Conservation (phyloP, 2,113 vertebrate species). For the Notechis scutatus region DNA sequence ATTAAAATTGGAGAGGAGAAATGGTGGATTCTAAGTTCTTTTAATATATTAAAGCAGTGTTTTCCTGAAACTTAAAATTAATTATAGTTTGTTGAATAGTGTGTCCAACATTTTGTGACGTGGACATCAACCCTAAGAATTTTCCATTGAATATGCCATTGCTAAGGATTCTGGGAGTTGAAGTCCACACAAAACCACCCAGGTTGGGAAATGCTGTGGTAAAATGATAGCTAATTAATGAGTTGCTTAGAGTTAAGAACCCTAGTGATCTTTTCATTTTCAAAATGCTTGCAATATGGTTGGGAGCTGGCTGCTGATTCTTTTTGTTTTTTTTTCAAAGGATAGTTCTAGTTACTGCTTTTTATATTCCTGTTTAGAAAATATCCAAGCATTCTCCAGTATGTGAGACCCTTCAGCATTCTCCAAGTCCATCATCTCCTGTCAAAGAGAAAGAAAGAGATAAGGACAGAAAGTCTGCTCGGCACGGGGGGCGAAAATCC, state of each 20-base stretch:
- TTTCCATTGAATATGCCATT: neutral
- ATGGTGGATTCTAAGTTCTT: neutral
- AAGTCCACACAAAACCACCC: neutral
- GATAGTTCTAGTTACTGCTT: neutral
- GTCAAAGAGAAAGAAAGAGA: constrained; percentile 38
- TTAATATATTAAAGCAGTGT: neutral
- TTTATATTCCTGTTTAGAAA: neutral
- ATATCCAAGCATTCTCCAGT: constrained; percentile 34
- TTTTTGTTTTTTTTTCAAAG: neutral
- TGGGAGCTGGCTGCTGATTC: neutral
- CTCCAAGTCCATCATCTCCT: constrained; percentile 2
- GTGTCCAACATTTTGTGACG: neutral
- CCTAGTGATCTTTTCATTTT: neutral
- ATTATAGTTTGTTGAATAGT: neutral
- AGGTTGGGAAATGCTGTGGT: neutral
- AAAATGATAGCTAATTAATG: neutral
- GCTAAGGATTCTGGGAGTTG: neutral
- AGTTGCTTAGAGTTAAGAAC: neutral
- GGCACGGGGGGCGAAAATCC: neutral
- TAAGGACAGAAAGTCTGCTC: constrained; percentile 45
- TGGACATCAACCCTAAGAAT: neutral
- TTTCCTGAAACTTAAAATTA: neutral
- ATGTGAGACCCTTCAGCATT: constrained; percentile 31
- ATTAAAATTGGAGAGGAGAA: neutral
- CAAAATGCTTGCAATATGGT: neutral